Evolutionary conservation across 30 jellyfish, hydroid and myxozoan genomes (phyloP), one percentile per base, ranked within the genome.

Genomic region (Sanderia malayensis): DNA sequence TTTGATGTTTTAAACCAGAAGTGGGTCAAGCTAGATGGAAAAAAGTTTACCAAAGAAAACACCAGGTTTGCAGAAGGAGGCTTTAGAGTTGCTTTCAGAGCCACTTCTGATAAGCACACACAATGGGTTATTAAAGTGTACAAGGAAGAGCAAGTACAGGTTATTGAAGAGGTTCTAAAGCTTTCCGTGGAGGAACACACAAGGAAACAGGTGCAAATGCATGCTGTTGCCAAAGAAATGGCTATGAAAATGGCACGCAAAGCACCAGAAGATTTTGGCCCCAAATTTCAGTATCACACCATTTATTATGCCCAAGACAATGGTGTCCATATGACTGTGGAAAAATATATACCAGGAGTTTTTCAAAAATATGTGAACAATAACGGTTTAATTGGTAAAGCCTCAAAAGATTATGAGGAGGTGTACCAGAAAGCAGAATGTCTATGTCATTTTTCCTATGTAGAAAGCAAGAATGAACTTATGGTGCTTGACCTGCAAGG

Each of bases 191-290:
- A 73, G 30, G 28, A 11, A 13, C 86, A 73, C 44, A 57, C 86
- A 18, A 46, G 86, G 1, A 73, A 73, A 44, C 76, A 73, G 41
- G 86, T 73, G 60, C 86, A 73, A 41, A 73, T 73, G 86, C 86
- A 73, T 22, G 46, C 24, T 8, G 86, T 44, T 7, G 76, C 86
- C 31, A 73, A 76, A 41, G 10, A 41, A 25, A n/a, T 73, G 17
- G 67, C 86, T 13, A 19, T 4, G 76, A 57, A 58, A n/a, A 4
- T 58, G 1, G 23, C 33, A 32, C 17, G 11, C 4, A 37, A 23
- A n/a, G 76, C 53, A 1, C 58, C 76, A 8, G 6, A 9, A 1
- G 28, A 33, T 8, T 58, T 57, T 41, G 55, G 55, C 55, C 55
- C 55, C 55, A 6, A 41, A 41, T 41, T 41, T 41, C 55, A 41